phyloP scores from a whole-genome alignment of 1,140 invertebrate species.

The Dolichoris vasculosae region DNA sequence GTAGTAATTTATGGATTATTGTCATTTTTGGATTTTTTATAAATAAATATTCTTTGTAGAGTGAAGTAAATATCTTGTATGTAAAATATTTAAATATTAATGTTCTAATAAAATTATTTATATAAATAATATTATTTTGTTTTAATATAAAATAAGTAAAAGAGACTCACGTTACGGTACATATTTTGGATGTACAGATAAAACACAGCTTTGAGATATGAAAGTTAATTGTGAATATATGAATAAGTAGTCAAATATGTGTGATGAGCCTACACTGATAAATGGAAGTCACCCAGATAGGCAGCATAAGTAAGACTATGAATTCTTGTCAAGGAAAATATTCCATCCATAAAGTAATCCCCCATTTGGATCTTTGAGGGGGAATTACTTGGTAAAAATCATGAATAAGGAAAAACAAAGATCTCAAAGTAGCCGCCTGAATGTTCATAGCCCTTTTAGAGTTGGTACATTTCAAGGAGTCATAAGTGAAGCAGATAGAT shows the following conservation, averaged over 20 bases:
- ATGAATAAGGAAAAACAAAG: conserved; percentile 8
- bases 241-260: not conserved
- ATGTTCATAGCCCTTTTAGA: not conserved
- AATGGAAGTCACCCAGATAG: not conserved
- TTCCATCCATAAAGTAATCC: not conserved
- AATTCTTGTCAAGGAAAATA: not conserved
- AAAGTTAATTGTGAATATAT: not conserved
- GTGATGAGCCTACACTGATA: not conserved
- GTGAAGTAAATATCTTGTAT: too few relatives aligned
- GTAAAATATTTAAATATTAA: too few relatives aligned
- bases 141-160: not conserved
- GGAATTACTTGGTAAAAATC: not conserved
- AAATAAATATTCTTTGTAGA: too few relatives aligned
- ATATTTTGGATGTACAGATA: not conserved
- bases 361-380: not conserved
- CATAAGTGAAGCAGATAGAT: not conserved
- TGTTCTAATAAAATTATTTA: too few relatives aligned
- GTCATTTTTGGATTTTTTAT: too few relatives aligned
- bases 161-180: not conserved
- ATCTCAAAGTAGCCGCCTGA: not conserved
- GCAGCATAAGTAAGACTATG: not conserved
- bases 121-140: too few relatives aligned
- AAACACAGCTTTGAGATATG: not conserved
- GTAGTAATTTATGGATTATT: too few relatives aligned
- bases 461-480: not conserved